Evolutionary conservation across 1,140 invertebrate genomes (phyloP).

Genomic region (Saccostrea echinata): DNA sequence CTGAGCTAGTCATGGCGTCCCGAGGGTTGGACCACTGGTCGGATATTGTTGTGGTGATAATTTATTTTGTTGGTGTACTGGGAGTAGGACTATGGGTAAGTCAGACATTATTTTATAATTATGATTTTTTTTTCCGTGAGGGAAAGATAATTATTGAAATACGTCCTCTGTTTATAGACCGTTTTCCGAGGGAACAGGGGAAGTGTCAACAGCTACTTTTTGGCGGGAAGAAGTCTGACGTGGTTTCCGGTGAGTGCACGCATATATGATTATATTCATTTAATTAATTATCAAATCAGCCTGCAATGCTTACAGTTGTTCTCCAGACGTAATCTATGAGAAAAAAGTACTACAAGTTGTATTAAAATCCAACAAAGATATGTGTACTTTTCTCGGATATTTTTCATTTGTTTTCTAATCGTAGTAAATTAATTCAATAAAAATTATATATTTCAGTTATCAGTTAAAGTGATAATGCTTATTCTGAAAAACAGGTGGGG

Average conservation of each 20-base stretch:
- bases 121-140: not conserved
- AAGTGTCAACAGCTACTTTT: conserved; percentile 83
- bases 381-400: too few species aligned
- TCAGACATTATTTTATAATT: not conserved
- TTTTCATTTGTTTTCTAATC: too few species aligned
- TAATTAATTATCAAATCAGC: too few species aligned
- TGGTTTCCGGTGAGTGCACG: conserved; percentile 78
- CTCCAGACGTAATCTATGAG: too few species aligned
- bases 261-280: not conserved
- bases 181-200: conserved; percentile 79
- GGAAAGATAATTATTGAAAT: not conserved
- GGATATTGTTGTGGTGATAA: conserved; percentile 77
- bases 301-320: not conserved
- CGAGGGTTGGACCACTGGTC: conserved; percentile 76
- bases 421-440: too few species aligned
- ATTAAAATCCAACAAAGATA: too few species aligned
- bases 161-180: conserved; percentile 72
- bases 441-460: too few species aligned
- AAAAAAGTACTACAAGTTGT: too few species aligned
- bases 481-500: conserved; percentile 82
- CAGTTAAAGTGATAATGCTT: too few species aligned
- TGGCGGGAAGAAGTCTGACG: conserved; percentile 82
- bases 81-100: conserved; percentile 79
- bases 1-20: conserved; percentile 49
- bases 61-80: conserved; percentile 78